Conservation (phyloP, 2,797 vertebrate species). For the Echiichthys vipera region DNA sequence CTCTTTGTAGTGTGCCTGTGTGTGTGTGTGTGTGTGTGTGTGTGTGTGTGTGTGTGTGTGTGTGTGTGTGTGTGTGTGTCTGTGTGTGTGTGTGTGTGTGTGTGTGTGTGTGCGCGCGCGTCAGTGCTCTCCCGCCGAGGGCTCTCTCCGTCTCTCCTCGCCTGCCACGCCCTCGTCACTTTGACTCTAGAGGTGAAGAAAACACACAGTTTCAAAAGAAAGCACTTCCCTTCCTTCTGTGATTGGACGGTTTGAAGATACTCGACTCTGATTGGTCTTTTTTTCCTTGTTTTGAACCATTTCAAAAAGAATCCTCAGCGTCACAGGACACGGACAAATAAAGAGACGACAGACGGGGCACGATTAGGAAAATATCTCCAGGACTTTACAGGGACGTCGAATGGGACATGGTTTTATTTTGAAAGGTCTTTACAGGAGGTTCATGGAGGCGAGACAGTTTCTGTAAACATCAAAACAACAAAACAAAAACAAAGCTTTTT, state of each 20-base stretch:
- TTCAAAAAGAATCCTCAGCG: background rate
- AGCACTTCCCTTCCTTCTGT: background rate
- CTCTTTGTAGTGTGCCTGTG: too few relatives aligned
- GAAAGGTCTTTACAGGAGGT: slow-evolving; percentile 37
- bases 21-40: background rate
- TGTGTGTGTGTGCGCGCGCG: background rate
- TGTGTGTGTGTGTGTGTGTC: background rate
- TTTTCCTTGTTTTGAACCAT: background rate
- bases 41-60: background rate
- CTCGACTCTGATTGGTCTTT: slow-evolving; percentile 24
- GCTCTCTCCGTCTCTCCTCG: background rate
- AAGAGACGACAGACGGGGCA: background rate
- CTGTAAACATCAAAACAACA: slow-evolving; percentile 59
- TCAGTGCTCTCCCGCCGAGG: background rate
- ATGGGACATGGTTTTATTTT: background rate
- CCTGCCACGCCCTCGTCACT: slow-evolving; percentile 14
- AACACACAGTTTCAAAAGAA: background rate
- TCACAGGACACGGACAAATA: background rate
- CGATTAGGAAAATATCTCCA: slow-evolving; percentile 49
- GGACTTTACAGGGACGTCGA: slow-evolving; percentile 2
- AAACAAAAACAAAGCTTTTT: slow-evolving; percentile 12
- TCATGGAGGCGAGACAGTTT: background rate
- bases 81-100: slow-evolving; percentile 3
- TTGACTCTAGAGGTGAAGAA: background rate
- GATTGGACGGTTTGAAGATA: slow-evolving; percentile 53